Percentiles rank a stretch among this genome's conserved stretches.
These are phyloP conservation scores for Apogon hyalosoma DNA, from an alignment of 2,797 vertebrate species.

Conservation along the genomic window DNA sequence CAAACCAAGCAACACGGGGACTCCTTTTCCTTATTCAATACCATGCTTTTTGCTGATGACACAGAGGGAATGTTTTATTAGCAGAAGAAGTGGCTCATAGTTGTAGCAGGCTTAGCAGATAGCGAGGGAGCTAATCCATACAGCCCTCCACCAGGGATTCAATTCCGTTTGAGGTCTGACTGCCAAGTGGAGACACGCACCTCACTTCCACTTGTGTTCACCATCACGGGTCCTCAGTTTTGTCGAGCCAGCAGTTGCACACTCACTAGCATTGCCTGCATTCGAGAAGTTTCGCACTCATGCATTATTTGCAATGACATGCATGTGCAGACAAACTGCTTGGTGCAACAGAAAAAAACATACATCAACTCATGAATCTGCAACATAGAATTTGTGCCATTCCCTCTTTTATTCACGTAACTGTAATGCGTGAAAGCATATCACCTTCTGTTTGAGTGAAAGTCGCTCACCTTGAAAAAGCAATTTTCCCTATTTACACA, in stretches of 20 bases:
- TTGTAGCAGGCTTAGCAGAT: slow-evolving; percentile 65
- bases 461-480: slow-evolving; percentile 38
- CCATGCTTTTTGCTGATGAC: slow-evolving; percentile 43
- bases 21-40: slow-evolving; percentile 45
- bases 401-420: slow-evolving; percentile 26
- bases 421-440: slow-evolving; percentile 34
- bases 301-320: slow-evolving; percentile 52
- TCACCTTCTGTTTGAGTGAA: slow-evolving; percentile 25
- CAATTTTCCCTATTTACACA: slow-evolving; percentile 35
- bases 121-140: slow-evolving; percentile 73
- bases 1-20: slow-evolving; percentile 12
- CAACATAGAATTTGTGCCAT: slow-evolving; percentile 6
- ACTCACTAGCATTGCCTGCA: neutral
- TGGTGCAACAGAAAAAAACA: slow-evolving; percentile 29
- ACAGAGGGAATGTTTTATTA: slow-evolving; percentile 61
- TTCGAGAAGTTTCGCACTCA: slow-evolving; percentile 21
- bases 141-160: slow-evolving; percentile 63
- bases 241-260: slow-evolving; percentile 34
- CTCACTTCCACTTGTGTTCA: slow-evolving; percentile 47
- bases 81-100: slow-evolving; percentile 60
- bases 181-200: slow-evolving; percentile 45
- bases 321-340: slow-evolving; percentile 46
- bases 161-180: slow-evolving; percentile 62
- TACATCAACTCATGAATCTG: slow-evolving; percentile 6
- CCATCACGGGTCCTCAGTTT: slow-evolving; percentile 40